Evolutionary conservation across 2,888 invertebrate species (phyloP), one percentile per base, ranked within the genome.

Genomic region (Halictus quadricinctus): DNA sequence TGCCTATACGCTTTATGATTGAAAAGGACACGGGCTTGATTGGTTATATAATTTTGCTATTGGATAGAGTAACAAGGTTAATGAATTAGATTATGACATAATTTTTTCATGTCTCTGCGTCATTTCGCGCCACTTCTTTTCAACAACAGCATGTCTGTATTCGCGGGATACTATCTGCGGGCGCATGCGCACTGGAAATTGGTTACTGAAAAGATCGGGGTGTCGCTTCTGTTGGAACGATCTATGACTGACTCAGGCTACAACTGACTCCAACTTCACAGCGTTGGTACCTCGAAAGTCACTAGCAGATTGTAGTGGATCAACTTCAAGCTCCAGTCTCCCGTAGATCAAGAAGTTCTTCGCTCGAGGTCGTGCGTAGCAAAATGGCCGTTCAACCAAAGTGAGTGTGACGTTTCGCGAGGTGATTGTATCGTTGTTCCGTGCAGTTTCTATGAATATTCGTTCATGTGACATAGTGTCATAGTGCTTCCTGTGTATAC

Each of bases 371-470:
- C 74, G 86, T 92, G 90, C 91, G 90, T 91, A 93, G 92, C 89
- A 93, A 93, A 93, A 93, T 93, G 94, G 93, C 93, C 89, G 93
- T 88, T 87, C 80, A 88, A 89, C 87, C 86, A 85, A 90, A 91
- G 90, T 91, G 91, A 93, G 91, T 90, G 91, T 92, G 92, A 93
- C 93, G 91, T 93, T 93, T 92, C 88, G 90, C 83, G 86, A 88
- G 87, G 90, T 93, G 92, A 92, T 93, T 89, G 89, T 90, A 92
- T 88, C 88, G 88, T 89, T 80, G 80, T 86, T 90, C 86, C 81
- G 85, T 87, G 89, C 83, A 79, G 86, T 84, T 88, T 88, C 86
- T 84, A 84, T 77, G 83, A 85, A 89, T 86, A 89, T 85, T 86
- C 70, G 83, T 87, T 88, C 70, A 84, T 87, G 88, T 86, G 87